Evolutionary conservation across 2,888 invertebrate species (phyloP).

Genomic region (Drosophila hamatofila): DNA sequence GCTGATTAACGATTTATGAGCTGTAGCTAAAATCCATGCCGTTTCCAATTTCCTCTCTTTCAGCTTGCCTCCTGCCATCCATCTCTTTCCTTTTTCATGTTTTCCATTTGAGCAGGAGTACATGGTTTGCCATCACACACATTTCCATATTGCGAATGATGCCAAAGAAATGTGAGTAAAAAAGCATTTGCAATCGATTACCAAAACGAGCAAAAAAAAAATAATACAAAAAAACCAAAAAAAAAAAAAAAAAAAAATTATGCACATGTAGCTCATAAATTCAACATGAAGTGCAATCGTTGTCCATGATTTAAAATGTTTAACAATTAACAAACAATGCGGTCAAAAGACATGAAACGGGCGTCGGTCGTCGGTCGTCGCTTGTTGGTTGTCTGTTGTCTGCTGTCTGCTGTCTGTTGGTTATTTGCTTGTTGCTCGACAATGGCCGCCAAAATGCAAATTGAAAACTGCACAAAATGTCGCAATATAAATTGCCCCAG

Average conservation of each 20-base stretch:
- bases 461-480: conserved; percentile 51
- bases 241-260: conserved; percentile 3
- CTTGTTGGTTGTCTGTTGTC: conserved; percentile 29
- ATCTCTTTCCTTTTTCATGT: background rate
- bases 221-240: background rate
- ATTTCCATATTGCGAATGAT: conserved; percentile 16
- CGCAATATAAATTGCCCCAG: conserved; percentile 52
- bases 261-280: conserved; percentile 43
- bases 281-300: conserved; percentile 41
- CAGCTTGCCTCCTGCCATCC: background rate
- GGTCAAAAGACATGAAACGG: conserved; percentile 76
- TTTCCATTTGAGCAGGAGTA: background rate
- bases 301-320: conserved; percentile 72
- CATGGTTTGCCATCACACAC: background rate
- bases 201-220: conserved; percentile 4
- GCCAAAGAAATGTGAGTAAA: conserved; percentile 6
- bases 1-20: conserved; percentile 40
- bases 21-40: conserved; percentile 26
- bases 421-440: conserved; percentile 26
- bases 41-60: conserved; percentile 12
- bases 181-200: conserved; percentile 32
- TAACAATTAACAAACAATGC: conserved; percentile 78
- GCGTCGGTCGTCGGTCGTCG: conserved; percentile 39
- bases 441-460: conserved; percentile 65
- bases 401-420: conserved; percentile 30